phyloP scores from a whole-genome alignment of 2,113 vertebrate species.

The Gambusia holbrooki region DNA sequence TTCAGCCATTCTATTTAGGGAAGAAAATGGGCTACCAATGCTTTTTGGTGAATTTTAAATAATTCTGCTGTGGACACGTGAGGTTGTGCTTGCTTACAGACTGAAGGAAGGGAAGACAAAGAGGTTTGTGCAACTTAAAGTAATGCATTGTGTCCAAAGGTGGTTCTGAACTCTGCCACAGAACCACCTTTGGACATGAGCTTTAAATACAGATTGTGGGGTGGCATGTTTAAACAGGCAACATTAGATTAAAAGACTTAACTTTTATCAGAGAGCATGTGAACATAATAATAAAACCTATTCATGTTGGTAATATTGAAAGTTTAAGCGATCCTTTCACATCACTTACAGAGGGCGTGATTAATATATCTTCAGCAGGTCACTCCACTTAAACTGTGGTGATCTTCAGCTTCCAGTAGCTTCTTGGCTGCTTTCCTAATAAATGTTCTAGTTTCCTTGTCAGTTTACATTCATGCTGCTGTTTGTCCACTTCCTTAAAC shows the following conservation, averaged over 20 bases:
- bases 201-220: neutral
- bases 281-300: too few relatives aligned
- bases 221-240: neutral
- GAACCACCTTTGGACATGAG: neutral
- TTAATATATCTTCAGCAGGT: too few relatives aligned
- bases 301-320: too few relatives aligned
- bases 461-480: too few relatives aligned
- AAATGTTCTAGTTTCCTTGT: too few relatives aligned
- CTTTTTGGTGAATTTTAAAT: constrained; percentile 10
- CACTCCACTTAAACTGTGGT: too few relatives aligned
- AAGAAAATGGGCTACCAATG: neutral
- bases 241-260: neutral
- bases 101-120: neutral
- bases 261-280: too few relatives aligned
- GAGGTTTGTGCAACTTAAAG: constrained; percentile 12
- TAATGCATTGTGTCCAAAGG: neutral
- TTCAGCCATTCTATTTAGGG: neutral
- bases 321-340: too few relatives aligned
- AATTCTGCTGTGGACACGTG: neutral
- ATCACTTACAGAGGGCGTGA: too few relatives aligned
- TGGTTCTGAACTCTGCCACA: constrained; percentile 1
- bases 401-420: too few relatives aligned
- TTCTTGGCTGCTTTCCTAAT: too few relatives aligned
- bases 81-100: neutral
- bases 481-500: too few relatives aligned